These are phyloP conservation scores for Drosophila quinaria DNA, from an alignment of 2,888 invertebrate species.

Conservation along the genomic window DNA sequence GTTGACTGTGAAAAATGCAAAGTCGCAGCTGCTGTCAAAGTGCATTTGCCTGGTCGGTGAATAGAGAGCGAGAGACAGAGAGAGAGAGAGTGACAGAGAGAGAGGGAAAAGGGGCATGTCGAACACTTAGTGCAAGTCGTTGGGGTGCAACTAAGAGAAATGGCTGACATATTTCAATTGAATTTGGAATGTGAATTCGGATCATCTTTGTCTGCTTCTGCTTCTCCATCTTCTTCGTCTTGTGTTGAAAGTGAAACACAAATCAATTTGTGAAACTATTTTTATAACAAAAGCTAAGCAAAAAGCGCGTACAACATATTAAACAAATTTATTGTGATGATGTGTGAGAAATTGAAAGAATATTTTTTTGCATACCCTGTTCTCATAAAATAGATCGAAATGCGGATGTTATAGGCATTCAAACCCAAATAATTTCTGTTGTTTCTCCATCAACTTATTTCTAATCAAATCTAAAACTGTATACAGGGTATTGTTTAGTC, in stretches of 20 bases:
- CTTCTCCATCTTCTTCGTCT: neutral
- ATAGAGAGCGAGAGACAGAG: neutral
- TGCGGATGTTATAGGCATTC: neutral
- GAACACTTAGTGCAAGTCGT: conserved; percentile 41
- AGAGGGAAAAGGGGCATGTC: neutral
- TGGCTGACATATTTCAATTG: conserved; percentile 74
- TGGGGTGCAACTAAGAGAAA: conserved; percentile 51
- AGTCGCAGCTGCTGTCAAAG: conserved; percentile 42
- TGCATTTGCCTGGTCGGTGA: conserved; percentile 1
- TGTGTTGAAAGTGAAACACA: conserved; percentile 56
- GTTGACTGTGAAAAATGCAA: conserved; percentile 18
- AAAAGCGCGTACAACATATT: conserved; percentile 48
- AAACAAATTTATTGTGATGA: conserved; percentile 68
- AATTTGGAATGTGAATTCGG: conserved; percentile 49
- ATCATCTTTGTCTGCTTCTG: conserved; percentile 17
- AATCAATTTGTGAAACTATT: conserved; percentile 75
- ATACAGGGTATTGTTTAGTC: neutral
- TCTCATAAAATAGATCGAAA: neutral
- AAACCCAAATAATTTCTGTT: neutral
- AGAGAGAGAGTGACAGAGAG: neutral
- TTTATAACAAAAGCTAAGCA: conserved; percentile 56
- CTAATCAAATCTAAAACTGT: neutral
- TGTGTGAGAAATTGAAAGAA: conserved; percentile 70
- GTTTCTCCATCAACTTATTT: neutral
- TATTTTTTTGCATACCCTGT: conserved; percentile 26